Evolutionary conservation across 2,888 invertebrate species (phyloP).

Genomic region (Hecatera dysodea): DNA sequence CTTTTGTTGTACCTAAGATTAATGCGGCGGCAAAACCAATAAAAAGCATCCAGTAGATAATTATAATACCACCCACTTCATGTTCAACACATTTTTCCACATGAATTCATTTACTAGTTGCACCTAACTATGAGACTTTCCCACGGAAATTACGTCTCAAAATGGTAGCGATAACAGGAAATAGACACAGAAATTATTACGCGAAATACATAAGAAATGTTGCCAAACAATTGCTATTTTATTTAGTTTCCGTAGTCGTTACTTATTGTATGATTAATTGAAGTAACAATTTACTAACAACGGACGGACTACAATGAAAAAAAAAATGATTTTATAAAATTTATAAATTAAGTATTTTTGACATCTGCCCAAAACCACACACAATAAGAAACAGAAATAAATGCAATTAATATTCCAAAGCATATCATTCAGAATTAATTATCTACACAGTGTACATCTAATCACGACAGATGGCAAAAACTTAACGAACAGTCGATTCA

Average conservation of each 20-base stretch:
- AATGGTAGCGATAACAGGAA: conserved; percentile 17
- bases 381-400: conserved; percentile 1
- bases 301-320: not conserved
- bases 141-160: conserved; percentile 17
- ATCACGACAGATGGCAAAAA: conserved; percentile 64
- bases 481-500: conserved; percentile 53
- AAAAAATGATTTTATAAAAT: no score
- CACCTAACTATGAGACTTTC: conserved; percentile 23
- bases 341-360: no score
- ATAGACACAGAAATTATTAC: not conserved
- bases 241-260: not conserved
- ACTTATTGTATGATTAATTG: not conserved
- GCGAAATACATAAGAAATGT: not conserved
- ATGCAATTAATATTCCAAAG: conserved; percentile 30
- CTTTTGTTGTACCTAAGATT: not conserved
- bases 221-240: not conserved
- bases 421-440: conserved; percentile 53
- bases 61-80: not conserved
- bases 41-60: not conserved
- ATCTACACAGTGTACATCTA: conserved; percentile 45
- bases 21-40: not conserved
- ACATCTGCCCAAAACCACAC: not conserved
- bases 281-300: not conserved
- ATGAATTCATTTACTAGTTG: not conserved
- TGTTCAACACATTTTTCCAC: not conserved